Base-by-base conservation (phyloP, 2,797 vertebrate genomes). In the Pseudocheirus occidentalis region DNA sequence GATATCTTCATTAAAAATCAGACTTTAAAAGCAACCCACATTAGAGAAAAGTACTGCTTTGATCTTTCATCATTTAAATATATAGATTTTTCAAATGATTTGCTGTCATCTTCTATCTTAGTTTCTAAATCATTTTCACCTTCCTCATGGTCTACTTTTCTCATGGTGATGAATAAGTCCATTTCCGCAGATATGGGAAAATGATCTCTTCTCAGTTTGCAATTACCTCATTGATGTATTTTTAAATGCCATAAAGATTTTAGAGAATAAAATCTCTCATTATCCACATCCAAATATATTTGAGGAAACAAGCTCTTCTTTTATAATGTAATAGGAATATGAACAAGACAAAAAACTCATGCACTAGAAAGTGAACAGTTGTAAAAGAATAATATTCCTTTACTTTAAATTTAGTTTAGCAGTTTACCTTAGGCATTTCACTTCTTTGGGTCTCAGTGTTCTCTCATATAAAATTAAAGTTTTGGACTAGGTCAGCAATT, bases 31-130 rank as follows among this genome's bases (percentile, higher is more conserved):
- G 11, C 29, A 59, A 59, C 28, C 31, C 34, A 90, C 93, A 97
- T 95, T 50, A 91, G 94, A 96, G 97, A 97, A 97, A 52, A 91
- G 31, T 93, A 94, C 94, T 16, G 5, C 94, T 97, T 96, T 97
- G 96, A 54, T 94, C 90, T 55, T 73, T 97, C 96, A 93, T 96
- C 27, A 95, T 97, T 97, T 98, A 94, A 96, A 95, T 52, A 53
- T 97, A 98, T 29, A 94, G 93, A 98, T 91, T 98, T 97, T 93
- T 55, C 89, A 96, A 98, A 96, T 94, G 97, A 97, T 97, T 98
- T 98, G 0, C 92, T 98, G 87, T 97, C 96, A 97, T 93, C 62
- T 57, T 9, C 27, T 73, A 28, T 95, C 91, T 97, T 56, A 11
- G 90, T 89, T 96, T 96, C 92, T 93, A 96, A 92, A n/a, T 66